phyloP scores from a whole-genome alignment of 2,113 vertebrate species.

The Larimichthys crocea region DNA sequence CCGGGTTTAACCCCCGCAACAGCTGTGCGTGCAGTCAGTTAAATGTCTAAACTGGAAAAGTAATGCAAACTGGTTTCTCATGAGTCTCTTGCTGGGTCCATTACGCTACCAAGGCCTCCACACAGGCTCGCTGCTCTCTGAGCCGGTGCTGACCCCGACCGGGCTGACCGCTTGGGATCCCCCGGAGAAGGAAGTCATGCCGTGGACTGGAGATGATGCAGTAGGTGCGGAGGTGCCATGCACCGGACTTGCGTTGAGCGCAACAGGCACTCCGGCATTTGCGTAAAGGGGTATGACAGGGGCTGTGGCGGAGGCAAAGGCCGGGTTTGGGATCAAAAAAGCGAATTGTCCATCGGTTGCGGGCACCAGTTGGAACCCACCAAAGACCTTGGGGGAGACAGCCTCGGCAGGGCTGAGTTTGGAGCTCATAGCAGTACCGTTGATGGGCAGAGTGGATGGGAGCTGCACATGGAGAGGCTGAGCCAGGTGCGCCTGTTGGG shows the following conservation, averaged over 20 bases:
- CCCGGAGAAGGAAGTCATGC: slow-evolving; percentile 89
- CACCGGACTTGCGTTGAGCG: slow-evolving; percentile 76
- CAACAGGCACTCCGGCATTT: slow-evolving; percentile 84
- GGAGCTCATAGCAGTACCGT: slow-evolving; percentile 79
- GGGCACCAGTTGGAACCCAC: slow-evolving; percentile 88
- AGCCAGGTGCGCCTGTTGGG: slow-evolving; percentile 84
- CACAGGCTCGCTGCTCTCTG: slow-evolving; percentile 88
- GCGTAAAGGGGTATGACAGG: slow-evolving; percentile 85
- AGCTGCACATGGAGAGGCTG: slow-evolving; percentile 91
- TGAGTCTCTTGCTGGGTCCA: slow-evolving; percentile 25
- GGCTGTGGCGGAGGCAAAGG: slow-evolving; percentile 81
- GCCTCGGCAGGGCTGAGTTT: slow-evolving; percentile 87
- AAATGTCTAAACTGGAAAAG: slow-evolving; percentile 44
- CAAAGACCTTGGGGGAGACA: slow-evolving; percentile 87
- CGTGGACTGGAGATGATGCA: slow-evolving; percentile 87
- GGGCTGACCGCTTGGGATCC: slow-evolving; percentile 86
- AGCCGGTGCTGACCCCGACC: slow-evolving; percentile 79
- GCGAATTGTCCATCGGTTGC: slow-evolving; percentile 90
- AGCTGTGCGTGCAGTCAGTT: slow-evolving; percentile 49
- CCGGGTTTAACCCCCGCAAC: slow-evolving; percentile 54
- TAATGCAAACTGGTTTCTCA: slow-evolving; percentile 51
- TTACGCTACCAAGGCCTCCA: slow-evolving; percentile 92
- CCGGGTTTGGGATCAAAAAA: slow-evolving; percentile 88
- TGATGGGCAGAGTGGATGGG: slow-evolving; percentile 85
- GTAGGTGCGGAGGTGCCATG: slow-evolving; percentile 73